These are phyloP conservation scores for Cerastis rubricosa DNA, from an alignment of 2,888 invertebrate species.

Conservation along the genomic window DNA sequence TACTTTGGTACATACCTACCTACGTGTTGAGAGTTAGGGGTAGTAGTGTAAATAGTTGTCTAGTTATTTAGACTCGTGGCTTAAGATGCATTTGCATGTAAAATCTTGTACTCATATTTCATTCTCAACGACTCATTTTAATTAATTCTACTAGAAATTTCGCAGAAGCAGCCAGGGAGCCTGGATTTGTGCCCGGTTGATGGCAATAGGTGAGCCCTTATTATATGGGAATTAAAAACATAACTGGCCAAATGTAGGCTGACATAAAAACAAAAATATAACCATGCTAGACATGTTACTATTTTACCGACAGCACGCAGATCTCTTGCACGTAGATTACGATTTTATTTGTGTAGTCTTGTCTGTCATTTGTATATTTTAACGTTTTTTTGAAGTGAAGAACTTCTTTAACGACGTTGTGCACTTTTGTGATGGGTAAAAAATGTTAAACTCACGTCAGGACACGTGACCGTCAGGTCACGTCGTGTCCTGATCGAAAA, in stretches of 20 bases:
- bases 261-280: too few relatives aligned
- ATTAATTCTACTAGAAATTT: not conserved
- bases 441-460: too few relatives aligned
- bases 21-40: slow-evolving; percentile 35
- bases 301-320: too few relatives aligned
- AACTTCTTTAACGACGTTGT: too few relatives aligned
- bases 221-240: not conserved
- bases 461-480: too few relatives aligned
- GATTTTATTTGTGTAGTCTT: too few relatives aligned
- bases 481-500: too few relatives aligned
- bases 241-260: not conserved
- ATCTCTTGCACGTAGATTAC: too few relatives aligned
- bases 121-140: not conserved
- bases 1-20: slow-evolving; percentile 21
- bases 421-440: too few relatives aligned
- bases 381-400: too few relatives aligned
- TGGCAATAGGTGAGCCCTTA: not conserved
- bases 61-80: not conserved
- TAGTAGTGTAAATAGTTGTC: slow-evolving; percentile 5
- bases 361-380: too few relatives aligned
- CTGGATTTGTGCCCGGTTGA: not conserved
- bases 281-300: too few relatives aligned
- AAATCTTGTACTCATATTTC: not conserved
- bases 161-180: not conserved
- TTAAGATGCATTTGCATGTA: not conserved